phyloP scores from a whole-genome alignment of 2,888 invertebrate genomes.

The Phytoseiulus persimilis region DNA sequence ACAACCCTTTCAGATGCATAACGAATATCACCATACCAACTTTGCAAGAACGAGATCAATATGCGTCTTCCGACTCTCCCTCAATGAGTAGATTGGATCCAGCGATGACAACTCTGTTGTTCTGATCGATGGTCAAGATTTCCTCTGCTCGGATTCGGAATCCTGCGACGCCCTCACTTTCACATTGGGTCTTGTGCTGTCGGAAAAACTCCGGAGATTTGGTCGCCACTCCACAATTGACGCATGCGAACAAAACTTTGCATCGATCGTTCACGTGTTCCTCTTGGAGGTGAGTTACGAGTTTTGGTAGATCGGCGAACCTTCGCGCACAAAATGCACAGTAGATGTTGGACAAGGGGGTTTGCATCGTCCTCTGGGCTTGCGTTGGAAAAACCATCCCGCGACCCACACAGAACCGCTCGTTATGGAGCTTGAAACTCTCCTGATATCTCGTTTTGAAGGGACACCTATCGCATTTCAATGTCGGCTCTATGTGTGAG shows the following conservation, averaged over 20 bases:
- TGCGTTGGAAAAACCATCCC: too few relatives aligned
- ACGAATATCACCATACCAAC: too few relatives aligned
- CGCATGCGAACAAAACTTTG: neutral
- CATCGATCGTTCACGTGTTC: neutral
- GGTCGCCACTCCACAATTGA: conserved; percentile 18
- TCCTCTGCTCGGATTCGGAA: neutral
- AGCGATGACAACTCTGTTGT: neutral
- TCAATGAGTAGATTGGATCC: neutral
- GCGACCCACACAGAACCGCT: neutral
- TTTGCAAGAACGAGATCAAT: too few relatives aligned
- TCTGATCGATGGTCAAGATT: conserved; percentile 29
- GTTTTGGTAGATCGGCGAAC: neutral
- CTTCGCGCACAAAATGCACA: conserved; percentile 8
- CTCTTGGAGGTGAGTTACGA: neutral
- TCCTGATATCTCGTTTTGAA: conserved; percentile 13
- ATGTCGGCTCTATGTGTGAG: neutral
- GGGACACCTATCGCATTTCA: neutral
- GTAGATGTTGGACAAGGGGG: neutral
- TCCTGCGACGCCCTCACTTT: neutral
- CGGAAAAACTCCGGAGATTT: neutral
- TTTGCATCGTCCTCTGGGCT: neutral
- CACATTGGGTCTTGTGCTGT: neutral
- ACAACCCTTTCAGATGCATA: too few relatives aligned
- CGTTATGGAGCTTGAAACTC: neutral
- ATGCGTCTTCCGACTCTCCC: neutral